phyloP scores from a whole-genome alignment of 2,113 vertebrate genomes.

The Dermatemys mawii region DNA sequence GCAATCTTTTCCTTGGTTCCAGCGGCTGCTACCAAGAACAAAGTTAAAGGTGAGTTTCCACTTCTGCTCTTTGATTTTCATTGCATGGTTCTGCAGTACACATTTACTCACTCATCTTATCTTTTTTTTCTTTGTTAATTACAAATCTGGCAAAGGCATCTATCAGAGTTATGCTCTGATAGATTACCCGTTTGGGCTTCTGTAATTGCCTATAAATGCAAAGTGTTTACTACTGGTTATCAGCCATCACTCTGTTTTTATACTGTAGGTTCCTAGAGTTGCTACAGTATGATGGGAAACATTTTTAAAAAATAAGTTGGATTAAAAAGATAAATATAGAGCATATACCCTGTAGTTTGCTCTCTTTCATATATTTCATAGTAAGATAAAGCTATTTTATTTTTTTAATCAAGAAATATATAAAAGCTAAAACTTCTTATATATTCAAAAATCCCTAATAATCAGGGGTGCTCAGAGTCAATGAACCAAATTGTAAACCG shows the following conservation, averaged over 20 bases:
- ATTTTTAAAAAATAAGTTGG: not conserved
- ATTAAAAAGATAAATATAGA: not conserved
- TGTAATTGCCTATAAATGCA: not conserved
- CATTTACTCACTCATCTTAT: not conserved
- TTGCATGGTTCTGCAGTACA: slow-evolving; percentile 62
- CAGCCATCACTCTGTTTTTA: not conserved
- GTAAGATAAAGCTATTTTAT: not conserved
- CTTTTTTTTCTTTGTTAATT: not conserved
- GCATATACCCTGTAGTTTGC: not conserved
- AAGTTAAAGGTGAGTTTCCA: slow-evolving; percentile 83
- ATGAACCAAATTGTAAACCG: too few species aligned
- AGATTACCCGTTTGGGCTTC: not conserved
- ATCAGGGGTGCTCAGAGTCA: not conserved
- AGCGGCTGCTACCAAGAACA: slow-evolving; percentile 85
- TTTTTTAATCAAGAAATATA: slow-evolving; percentile 19
- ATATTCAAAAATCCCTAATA: slow-evolving; percentile 3
- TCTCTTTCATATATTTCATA: not conserved
- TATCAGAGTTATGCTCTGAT: not conserved
- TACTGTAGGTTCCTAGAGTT: not conserved
- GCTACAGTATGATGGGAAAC: not conserved
- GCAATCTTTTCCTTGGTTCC: slow-evolving; percentile 82
- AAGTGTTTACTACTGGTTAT: not conserved
- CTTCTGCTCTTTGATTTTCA: slow-evolving; percentile 56
- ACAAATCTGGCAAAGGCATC: not conserved
- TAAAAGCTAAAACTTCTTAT: not conserved